Evolutionary conservation across 2,113 vertebrate species (phyloP).

Genomic region (Syrrhaptes paradoxus): DNA sequence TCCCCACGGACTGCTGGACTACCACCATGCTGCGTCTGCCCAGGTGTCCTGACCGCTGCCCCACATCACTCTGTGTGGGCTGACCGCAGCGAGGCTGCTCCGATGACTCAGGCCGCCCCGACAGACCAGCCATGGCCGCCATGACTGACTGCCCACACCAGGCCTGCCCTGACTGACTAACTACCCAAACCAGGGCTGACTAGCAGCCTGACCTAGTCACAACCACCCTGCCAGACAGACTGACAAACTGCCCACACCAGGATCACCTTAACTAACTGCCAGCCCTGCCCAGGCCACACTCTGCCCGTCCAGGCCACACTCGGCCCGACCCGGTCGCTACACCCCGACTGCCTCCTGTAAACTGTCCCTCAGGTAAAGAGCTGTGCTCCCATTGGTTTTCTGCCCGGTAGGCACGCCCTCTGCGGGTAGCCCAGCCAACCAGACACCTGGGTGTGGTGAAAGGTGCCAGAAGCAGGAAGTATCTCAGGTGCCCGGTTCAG

Average conservation of each 20-base stretch:
- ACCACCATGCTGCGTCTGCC: accelerated
- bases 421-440: neutral
- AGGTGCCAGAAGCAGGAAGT: neutral
- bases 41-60: accelerated
- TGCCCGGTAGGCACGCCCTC: neutral
- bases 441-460: neutral
- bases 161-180: neutral
- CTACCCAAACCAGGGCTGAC: neutral
- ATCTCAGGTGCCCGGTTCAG: accelerated
- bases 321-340: too few species aligned
- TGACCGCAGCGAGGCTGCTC: neutral
- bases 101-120: accelerated
- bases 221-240: too few species aligned
- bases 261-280: too few species aligned
- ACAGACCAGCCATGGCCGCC: neutral
- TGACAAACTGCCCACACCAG: too few species aligned
- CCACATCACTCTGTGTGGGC: neutral
- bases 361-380: neutral
- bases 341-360: too few species aligned
- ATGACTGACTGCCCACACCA: neutral
- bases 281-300: neutral
- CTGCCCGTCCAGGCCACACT: too few species aligned
- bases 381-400: neutral
- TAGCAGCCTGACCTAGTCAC: too few species aligned
- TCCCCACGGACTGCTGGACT: neutral